These are phyloP conservation scores for Drosophila algonquin DNA, from an alignment of 2,888 invertebrate genomes.

Conservation along the genomic window DNA sequence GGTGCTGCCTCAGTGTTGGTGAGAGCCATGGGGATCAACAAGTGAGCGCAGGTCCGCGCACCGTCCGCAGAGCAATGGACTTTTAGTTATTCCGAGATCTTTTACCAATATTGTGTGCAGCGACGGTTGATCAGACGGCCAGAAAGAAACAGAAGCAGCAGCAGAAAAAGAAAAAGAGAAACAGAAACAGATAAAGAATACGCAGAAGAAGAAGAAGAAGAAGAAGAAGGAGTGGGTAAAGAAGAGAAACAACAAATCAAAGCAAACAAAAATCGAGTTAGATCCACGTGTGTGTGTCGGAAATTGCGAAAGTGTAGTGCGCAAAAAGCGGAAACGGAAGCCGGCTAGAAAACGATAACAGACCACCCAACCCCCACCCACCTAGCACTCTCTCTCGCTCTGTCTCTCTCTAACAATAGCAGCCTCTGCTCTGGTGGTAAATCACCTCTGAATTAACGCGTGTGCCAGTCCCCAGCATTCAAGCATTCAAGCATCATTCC, in stretches of 20 bases:
- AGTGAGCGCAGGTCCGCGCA: constrained; percentile 83
- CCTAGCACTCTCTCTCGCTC: neutral
- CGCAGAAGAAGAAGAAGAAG: constrained; percentile 6
- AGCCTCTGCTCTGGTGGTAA: neutral
- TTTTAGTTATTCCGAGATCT: constrained; percentile 85
- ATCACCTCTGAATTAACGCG: neutral
- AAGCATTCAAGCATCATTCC: neutral
- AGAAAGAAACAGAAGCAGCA: constrained; percentile 44
- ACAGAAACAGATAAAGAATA: constrained; percentile 24
- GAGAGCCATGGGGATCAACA: constrained; percentile 58
- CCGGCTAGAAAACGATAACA: neutral
- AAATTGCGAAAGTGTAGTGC: neutral
- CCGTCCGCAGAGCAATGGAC: constrained; percentile 83
- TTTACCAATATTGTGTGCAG: constrained; percentile 84
- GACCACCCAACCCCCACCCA: neutral
- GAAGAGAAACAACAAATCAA: neutral
- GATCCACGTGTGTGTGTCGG: neutral
- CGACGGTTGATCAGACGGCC: constrained; percentile 68
- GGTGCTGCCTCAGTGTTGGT: constrained; percentile 4
- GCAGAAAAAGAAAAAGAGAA: constrained; percentile 29
- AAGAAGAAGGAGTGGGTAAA: constrained; percentile 20
- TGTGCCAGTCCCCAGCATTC: neutral
- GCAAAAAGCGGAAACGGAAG: neutral
- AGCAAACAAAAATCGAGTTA: neutral
- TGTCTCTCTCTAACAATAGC: neutral